Conservation (phyloP, 2,888 invertebrate species). For the Xestoiulus laeticollis region DNA sequence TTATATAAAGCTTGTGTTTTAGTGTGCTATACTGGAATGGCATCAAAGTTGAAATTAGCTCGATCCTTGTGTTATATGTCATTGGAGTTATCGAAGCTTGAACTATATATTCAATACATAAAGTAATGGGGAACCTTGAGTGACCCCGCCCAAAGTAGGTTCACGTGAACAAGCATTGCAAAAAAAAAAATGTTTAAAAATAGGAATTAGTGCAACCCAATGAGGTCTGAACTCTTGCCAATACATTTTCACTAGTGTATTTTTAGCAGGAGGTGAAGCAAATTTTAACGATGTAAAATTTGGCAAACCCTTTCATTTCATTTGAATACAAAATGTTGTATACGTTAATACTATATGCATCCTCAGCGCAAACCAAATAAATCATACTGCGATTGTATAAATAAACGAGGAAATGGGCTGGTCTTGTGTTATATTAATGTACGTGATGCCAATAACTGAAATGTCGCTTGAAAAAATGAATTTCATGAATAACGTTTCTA, state of each 20-base stretch:
- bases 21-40: too few species aligned
- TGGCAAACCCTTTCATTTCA: background rate
- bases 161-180: background rate
- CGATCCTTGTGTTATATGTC: too few species aligned
- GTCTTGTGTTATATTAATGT: background rate
- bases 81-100: too few species aligned
- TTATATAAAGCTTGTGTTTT: too few species aligned
- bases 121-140: background rate
- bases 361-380: background rate
- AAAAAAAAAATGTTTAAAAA: background rate
- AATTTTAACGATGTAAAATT: background rate
- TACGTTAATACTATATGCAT: background rate
- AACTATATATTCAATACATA: too few species aligned
- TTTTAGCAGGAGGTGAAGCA: background rate
- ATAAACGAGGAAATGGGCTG: background rate
- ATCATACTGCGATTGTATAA: background rate
- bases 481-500: background rate
- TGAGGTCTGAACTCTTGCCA: background rate
- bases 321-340: background rate
- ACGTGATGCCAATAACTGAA: background rate
- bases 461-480: background rate
- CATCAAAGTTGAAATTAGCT: too few species aligned
- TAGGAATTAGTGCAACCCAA: background rate
- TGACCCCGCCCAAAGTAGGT: background rate
- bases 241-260: background rate